Evolutionary conservation across 1,140 invertebrate genomes (phyloP), one percentile per base, ranked within the genome.

Genomic region (Drosophila simulans): DNA sequence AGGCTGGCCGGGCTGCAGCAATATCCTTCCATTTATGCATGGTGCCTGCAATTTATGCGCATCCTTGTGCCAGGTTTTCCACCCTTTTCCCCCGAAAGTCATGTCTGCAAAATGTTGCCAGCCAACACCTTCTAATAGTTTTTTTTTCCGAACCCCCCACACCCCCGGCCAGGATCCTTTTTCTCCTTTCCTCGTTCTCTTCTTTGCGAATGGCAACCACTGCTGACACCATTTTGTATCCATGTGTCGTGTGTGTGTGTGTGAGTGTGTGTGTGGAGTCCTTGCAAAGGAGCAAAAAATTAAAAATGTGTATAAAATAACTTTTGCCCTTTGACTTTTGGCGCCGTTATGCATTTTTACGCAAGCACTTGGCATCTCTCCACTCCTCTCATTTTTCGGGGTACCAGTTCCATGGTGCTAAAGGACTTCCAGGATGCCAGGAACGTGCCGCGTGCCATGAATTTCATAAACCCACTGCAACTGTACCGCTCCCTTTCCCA

Each of bases 301-400:
- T 82, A 78, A 86, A 81, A 86, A 70, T 63, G 52, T 77, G 55
- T 70, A 74, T 86, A 78, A 86, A 85, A 78, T 83, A 88, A 86
- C 83, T 88, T 86, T 83, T 72, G 63, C 48, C 57, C 75, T 85
- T 88, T 88, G 83, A 83, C 83, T 86, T 82, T 88, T 81, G 58
- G 65, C 76, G 55, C 77, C 69, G 78, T 86, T 75, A 78, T 82
- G 83, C 82, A 86, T 81, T 82, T 81, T 81, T 72, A 80, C 79
- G 73, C 79, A 77, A 65, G 63, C 56, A 80, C 69, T 74, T 74
- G 74, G 42, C 80, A 63, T 69, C 48, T 74, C 60, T 65, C 58
- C 54, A 27, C 37, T 39, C 37, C 37, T 39, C 31, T 31, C 31
- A 31, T 13, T 64, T 65, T 65, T 13, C 13, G 31, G 35, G 34